phyloP scores from a whole-genome alignment of 2,888 invertebrate genomes.

The Drepanosiphum platanoidis region DNA sequence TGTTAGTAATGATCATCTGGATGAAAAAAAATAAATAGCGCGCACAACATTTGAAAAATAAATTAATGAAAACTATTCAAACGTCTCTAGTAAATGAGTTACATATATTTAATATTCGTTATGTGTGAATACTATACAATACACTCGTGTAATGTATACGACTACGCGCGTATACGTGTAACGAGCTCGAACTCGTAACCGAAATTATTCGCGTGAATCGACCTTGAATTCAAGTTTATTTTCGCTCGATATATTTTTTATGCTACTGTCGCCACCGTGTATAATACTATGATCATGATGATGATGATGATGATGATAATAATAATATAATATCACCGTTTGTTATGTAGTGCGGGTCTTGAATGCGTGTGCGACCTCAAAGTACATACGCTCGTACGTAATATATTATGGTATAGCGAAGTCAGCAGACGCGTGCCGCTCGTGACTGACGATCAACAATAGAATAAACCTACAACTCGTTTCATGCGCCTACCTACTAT shows the following conservation, averaged over 20 bases:
- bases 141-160: background rate
- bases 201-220: slow-evolving; percentile 6
- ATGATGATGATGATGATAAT: too few species aligned
- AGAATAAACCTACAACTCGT: background rate
- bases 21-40: too few species aligned
- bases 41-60: too few species aligned
- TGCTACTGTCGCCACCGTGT: background rate
- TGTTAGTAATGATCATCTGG: too few species aligned
- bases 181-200: slow-evolving; percentile 10
- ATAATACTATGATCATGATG: too few species aligned
- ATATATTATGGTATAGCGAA: background rate
- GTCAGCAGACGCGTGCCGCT: slow-evolving; percentile 19
- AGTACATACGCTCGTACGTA: too few species aligned
- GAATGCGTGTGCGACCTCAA: background rate
- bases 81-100: background rate
- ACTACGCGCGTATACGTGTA: background rate
- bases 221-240: slow-evolving; percentile 35
- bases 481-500: background rate
- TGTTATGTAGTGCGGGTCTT: background rate
- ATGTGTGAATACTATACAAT: background rate
- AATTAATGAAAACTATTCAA: background rate
- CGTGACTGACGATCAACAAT: slow-evolving; percentile 21
- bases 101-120: background rate
- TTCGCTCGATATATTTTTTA: slow-evolving; percentile 8
- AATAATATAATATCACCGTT: background rate